Evolutionary conservation across 2,888 invertebrate genomes (phyloP), one percentile per base, ranked within the genome.

Genomic region (Octonoba sinensis): DNA sequence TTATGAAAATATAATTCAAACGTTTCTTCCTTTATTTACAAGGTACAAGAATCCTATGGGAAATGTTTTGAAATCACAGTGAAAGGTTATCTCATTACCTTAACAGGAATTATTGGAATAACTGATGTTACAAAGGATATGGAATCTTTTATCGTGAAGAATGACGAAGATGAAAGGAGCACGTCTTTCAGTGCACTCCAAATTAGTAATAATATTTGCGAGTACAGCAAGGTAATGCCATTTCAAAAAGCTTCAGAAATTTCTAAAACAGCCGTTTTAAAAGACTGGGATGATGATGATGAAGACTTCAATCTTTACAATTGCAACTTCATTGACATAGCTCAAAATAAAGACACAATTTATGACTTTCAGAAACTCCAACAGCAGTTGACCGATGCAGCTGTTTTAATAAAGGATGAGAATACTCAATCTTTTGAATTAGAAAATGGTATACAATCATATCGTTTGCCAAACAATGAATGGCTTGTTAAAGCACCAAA

Each of bases 401-500:
- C 74, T 11, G 11, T 54, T 18, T 62, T 15, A 11, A 27, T 62
- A 2, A 24, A 54, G 12, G 64, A 81, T 60, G 46, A 36, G 18
- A 27, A 8, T 62, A 1, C 47, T 27, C 22, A 44, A 44, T 15
- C 24, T 67, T 13, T 3, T 18, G 66, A 71, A 51, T 64, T 70
- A 16, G 56, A 74, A 15, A 64, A 46, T 64, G 54, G 56, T 16
- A 20, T 18, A 22, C 22, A 56, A 47, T n/a, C 64, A 12, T 64
- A 44, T 54, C 66, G 74, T n/a, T 49, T 82, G 12, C 47, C 51
- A 27, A 27, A 71, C 24, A 59, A 82, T 44, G 54, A 57, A 44
- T 82, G 82, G 82, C 51, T 82, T 16, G 54, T 82, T 56, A 74
- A 75, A 66, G 59, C 70, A 15, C 64, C 64, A 13, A 46, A 75